Conservation (phyloP, 2,113 vertebrate genomes). For the Plecotus auritus region DNA sequence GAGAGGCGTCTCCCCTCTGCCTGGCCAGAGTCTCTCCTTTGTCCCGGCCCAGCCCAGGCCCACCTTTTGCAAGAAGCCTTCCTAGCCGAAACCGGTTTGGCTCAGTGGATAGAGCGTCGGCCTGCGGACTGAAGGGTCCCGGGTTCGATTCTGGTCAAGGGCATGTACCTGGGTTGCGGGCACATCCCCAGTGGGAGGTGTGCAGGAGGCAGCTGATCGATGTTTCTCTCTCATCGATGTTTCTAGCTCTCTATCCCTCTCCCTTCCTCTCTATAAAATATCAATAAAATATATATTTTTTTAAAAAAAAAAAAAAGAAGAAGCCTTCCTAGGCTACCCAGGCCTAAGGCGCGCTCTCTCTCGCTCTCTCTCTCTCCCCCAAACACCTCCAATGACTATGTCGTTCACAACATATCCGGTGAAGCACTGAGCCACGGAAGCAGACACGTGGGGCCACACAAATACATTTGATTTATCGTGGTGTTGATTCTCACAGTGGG, state of each 20-base stretch:
- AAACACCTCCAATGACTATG: not conserved
- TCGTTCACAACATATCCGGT: not conserved
- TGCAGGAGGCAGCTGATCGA: no score
- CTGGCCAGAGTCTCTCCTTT: not conserved
- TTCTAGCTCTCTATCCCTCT: no score
- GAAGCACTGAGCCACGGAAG: not conserved
- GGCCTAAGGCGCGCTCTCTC: not conserved
- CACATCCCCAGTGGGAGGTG: no score
- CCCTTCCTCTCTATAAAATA: no score
- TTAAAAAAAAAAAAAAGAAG: no score
- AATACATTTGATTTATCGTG: not conserved
- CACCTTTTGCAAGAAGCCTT: constrained; percentile 45
- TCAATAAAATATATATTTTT: no score
- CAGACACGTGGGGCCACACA: not conserved
- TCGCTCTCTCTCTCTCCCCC: not conserved
- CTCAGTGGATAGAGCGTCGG: no score
- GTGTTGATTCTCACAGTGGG: not conserved
- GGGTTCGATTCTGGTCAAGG: no score
- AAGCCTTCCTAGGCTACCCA: constrained; percentile 30
- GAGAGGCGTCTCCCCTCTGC: constrained; percentile 25
- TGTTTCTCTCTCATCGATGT: no score
- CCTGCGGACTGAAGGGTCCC: no score
- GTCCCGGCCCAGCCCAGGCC: not conserved
- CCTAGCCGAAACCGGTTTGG: no score
- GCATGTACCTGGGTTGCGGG: no score